Percentiles rank a stretch among this genome's conserved stretches.
phyloP scores from a whole-genome alignment of 2,888 invertebrate species.

The Agriotes lineatus region DNA sequence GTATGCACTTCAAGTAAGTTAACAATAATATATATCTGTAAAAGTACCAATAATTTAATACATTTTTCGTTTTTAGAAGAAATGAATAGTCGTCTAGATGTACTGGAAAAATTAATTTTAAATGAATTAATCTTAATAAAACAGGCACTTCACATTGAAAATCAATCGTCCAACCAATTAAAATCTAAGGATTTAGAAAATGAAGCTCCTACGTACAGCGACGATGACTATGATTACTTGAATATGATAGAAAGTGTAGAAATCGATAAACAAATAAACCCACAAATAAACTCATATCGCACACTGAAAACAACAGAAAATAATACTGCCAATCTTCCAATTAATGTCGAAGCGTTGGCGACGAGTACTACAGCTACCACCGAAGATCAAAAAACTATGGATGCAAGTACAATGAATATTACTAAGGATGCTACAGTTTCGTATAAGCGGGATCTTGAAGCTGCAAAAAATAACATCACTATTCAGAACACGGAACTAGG shows the following conservation, averaged over 20 bases:
- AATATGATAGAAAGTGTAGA: neutral
- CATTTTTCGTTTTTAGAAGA: conserved; percentile 56
- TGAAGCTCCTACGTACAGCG: neutral
- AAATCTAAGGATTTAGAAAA: conserved; percentile 12
- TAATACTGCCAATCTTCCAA: neutral
- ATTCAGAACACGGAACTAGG: conserved; percentile 53
- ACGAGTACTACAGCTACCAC: neutral
- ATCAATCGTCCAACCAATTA: neutral
- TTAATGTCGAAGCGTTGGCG: too few species aligned
- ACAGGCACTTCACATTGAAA: conserved; percentile 12
- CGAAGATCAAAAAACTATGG: neutral
- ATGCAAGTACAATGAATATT: neutral
- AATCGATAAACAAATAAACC: neutral
- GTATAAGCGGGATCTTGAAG: conserved; percentile 50
- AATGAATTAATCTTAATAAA: conserved; percentile 43
- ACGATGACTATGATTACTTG: neutral
- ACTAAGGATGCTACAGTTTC: neutral
- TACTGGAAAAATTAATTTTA: conserved; percentile 60
- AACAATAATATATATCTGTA: too few species aligned
- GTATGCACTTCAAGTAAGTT: conserved; percentile 77
- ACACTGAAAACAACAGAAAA: neutral
- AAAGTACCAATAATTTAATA: too few species aligned
- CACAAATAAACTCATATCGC: neutral
- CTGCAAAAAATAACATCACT: conserved; percentile 56
- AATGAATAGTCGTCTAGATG: conserved; percentile 59